These are phyloP conservation scores for Caligus rogercresseyi DNA, from an alignment of 1,140 invertebrate species.

Conservation along the genomic window DNA sequence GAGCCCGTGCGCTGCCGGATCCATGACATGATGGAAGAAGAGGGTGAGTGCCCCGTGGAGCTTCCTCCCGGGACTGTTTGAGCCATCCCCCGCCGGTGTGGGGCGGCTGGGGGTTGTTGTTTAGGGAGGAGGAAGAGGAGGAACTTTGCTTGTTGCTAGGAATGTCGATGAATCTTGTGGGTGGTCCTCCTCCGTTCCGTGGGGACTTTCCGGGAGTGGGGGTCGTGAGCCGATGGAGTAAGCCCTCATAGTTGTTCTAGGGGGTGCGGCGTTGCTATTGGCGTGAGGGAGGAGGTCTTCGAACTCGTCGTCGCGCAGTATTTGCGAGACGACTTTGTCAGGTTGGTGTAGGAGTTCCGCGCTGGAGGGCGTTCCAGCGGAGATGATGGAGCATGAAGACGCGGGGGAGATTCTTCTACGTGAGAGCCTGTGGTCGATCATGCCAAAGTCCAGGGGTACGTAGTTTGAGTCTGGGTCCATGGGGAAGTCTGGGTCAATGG, in stretches of 20 bases:
- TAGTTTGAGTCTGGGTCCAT: not conserved
- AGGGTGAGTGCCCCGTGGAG: not conserved
- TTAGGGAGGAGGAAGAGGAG: not conserved
- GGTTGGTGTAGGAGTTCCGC: not conserved
- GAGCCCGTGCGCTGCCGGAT: constrained; percentile 14
- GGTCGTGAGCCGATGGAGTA: not conserved
- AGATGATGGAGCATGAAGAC: not conserved
- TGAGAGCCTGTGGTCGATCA: not conserved
- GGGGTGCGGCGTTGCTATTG: not conserved
- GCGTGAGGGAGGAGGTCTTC: not conserved
- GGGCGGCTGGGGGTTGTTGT: not conserved
- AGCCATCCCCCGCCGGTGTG: too few relatives aligned
- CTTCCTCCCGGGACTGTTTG: not conserved
- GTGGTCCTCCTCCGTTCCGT: too few relatives aligned
- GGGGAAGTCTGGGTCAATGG: not conserved
- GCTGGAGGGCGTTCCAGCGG: not conserved
- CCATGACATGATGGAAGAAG: constrained; percentile 6
- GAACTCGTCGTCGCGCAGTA: not conserved
- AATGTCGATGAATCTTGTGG: not conserved
- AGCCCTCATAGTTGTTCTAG: not conserved
- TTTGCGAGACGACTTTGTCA: not conserved
- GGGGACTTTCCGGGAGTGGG: too few relatives aligned
- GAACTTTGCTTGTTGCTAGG: not conserved
- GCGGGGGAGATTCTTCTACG: not conserved
- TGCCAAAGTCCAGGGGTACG: not conserved